Base-by-base conservation (phyloP, 2,797 vertebrate genomes). In the Manis crassicaudata region DNA sequence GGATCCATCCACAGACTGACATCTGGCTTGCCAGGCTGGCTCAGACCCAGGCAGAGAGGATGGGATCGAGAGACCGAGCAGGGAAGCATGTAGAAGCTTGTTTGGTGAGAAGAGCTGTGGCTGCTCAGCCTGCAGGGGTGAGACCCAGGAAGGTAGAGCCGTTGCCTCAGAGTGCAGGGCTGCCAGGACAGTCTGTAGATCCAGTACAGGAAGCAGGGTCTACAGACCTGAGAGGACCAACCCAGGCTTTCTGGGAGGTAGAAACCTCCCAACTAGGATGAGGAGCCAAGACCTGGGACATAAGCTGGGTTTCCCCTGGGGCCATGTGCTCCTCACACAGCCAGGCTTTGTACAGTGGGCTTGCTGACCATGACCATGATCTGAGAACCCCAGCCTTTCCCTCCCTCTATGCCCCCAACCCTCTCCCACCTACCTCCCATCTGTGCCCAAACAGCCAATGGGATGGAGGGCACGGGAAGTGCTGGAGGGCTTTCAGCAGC, bases 401-500 rank as follows among this genome's bases (percentile, higher is more conserved):
- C 14, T 20, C 25, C 9, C 17, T 40, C 37, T 40, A 40, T 40
- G 37, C 29, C 2, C 5, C n/a, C 25, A 60, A 1, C 2, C 46
- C 1, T 1, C 0, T 13, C 10, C 13, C 7, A 25, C 60, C 52
- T 79, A 73, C 56, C 65, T 88, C 65, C 13, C 62, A 18, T 32
- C 9, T 81, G 43, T 62, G 10, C 25, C 70, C 40, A 0, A 46
- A n/a, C 40, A 82, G 29, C 80, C 80, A 82, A 58, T 82, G 80
- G 10, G 60, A 65, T 1, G 98, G 97, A 32, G 98, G 62, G 0
- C 97, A 98, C 0, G 98, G 98, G 63, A 98, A 99, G 8, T 90
- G 85, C 63, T 94, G 89, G 85, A 98, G 32, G 0, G 90, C 94
- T 75, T 91, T 82, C n/a, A 98, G 92, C 85, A 98, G 96, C 96